Evolutionary conservation across 2,797 vertebrate species (phyloP), one percentile per base, ranked within the genome.

Genomic region (Lacerta viridis): DNA sequence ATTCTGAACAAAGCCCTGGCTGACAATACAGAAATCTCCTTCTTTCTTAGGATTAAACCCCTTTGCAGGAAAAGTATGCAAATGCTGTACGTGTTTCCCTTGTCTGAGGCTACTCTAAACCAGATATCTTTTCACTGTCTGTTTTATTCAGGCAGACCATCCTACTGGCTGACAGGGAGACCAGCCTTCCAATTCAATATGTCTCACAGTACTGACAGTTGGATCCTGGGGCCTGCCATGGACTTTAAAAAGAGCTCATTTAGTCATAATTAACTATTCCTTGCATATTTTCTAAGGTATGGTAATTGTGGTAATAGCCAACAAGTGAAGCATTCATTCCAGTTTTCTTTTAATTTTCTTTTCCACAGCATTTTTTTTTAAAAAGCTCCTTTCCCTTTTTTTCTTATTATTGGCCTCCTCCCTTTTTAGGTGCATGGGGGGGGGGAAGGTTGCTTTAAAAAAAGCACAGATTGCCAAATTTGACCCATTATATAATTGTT

Each of bases 241-340:
- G 90, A 86, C 93, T 96, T 94, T 94, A 96, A 96, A 97, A 96
- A 93, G 93, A 96, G 93, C 92, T 97, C 95, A 94, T 96, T 97
- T 97, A 96, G 95, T 97, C 88, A 86, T 96, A 97, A 97, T 97
- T 97, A 98, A 97, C 94, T 94, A 97, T 97, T 96, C 95, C 95
- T 94, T 95, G 93, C 94, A 93, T 96, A 97, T 94, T 97, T 96
- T 95, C 93, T 94, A 95, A 97, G 91, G 95, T 97, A 96, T 95
- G 95, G 95, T 94, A 96, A 97, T 97, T 97, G 96, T 97, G 94
- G 93, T 96, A 96, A 97, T 96, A 96, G 96, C 94, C 95, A 97
- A 97, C 96, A 96, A 96, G 93, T 95, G 95, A 97, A 94, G 93
- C 95, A 95, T 97, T 97, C 96, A 96, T 95, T 94, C 92, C 86